Base-by-base conservation (phyloP, 2,113 vertebrate genomes). In the Notiomystis cincta region DNA sequence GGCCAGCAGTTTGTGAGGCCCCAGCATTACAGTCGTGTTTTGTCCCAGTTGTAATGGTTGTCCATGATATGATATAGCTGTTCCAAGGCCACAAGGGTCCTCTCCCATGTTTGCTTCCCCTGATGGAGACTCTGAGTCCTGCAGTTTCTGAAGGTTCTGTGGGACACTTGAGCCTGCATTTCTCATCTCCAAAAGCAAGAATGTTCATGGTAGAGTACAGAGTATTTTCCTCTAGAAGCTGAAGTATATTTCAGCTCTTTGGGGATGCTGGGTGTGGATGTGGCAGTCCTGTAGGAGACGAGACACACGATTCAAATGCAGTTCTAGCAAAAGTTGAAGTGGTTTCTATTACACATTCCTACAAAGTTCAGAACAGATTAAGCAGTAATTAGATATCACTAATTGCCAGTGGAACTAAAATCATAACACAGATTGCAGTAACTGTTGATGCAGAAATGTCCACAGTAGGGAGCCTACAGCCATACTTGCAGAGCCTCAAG, bases 321-420 rank as follows among this genome's bases (percentile, higher is more conserved):
- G 24, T 30, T 76, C 57, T 84, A 89, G 56, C 28, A 89, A 69
- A 95, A 92, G 31, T 67, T 95, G 37, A 67, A 89, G 77, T 69
- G 48, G 60, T 84, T 92, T 72, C 77, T 93, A 9, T 91, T 89
- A 75, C 69, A 66, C 87, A 94, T 94, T 94, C 87, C 94, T 87
- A 75, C 38, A 67, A 87, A 79, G 81, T 84, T 95, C 93, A 91
- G 72, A 85, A 70, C 18, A 62, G 73, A 95, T 91, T 91, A 94
- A 87, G 70, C 8, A 6, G 91, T 84, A 93, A 89, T 89, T 79
- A 95, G 87, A 82, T 91, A 95, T 79, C 48, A 71, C 73, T 87
- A 94, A 95, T 82, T 89, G 57, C 53, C 48, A 76, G 65, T 75
- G 61, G 56, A 95, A 89, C 33, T 64, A 64, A 95, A 89, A 84